phyloP scores from a whole-genome alignment of 2,113 vertebrate genomes.

The Capra hircus region DNA sequence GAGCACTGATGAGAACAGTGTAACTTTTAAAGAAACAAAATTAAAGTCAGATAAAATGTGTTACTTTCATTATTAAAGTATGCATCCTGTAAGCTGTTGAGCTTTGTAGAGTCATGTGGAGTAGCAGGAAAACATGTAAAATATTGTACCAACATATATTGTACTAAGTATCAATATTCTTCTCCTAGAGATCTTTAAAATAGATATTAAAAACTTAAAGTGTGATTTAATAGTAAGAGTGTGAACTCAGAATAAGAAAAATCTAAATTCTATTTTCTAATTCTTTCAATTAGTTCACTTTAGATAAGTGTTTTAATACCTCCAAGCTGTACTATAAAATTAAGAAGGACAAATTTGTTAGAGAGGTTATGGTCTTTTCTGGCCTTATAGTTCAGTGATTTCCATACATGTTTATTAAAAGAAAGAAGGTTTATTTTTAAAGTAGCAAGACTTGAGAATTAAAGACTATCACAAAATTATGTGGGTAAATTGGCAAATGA shows the following conservation, averaged over 20 bases:
- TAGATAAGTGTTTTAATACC: neutral
- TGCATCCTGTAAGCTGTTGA: neutral
- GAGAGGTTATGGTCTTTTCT: neutral
- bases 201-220: neutral
- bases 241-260: constrained; percentile 12
- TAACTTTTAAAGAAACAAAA: neutral
- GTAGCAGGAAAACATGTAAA: neutral
- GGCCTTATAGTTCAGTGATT: neutral
- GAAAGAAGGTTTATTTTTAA: neutral
- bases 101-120: neutral
- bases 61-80: neutral
- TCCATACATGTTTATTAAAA: neutral
- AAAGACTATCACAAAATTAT: constrained; percentile 2
- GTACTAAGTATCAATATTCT: constrained; percentile 22
- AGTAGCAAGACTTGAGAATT: neutral
- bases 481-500: neutral
- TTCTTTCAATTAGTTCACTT: neutral
- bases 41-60: neutral
- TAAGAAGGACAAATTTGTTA: neutral
- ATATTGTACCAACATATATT: neutral
- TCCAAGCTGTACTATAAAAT: neutral
- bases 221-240: neutral
- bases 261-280: neutral
- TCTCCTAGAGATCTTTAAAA: neutral
- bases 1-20: neutral